Base-by-base conservation (phyloP, 2,113 vertebrate species). In the Laticauda colubrina region DNA sequence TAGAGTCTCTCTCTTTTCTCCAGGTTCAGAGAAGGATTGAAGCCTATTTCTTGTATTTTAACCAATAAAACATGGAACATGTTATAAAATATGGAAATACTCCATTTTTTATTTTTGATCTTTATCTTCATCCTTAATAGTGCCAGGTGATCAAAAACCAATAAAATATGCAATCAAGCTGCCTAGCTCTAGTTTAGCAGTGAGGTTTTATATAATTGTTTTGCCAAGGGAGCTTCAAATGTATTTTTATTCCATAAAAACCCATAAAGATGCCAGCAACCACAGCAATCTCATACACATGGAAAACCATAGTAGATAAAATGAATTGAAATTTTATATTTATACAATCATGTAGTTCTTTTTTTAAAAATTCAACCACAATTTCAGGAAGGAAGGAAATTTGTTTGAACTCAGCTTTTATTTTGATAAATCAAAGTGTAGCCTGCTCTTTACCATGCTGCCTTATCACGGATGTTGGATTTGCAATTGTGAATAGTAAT, bases 311-410 rank as follows among this genome's bases (percentile, higher is more conserved):
- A 85, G 34, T 23, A 53, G 69, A 39, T 55, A 43, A 55, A 85
- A 91, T 91, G 23, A 85, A 91, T 56, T 56, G 21, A 91, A 91
- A 85, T 29, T 56, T 43, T 34, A 55, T 69, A 55, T 85, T 91
- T 91, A 85, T 91, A 56, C 24, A 85, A 85, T 87, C 39, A n/a
- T 12, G 8, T 24, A 90, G 57, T 48, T 61, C 59, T 43, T 12
- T 18, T 59, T 59, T 90, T 64, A 0, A 54, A 56, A 64, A 26
- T 90, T 56, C 34, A 91, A 56, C 81, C 81, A 91, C 45, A 86
- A 15, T 91, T 20, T 81, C 89, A 90, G 90, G 51, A 90, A 91
- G 18, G 55, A 87, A 87, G 90, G 81, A 85, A 86, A 26, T 59
- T 45, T 59, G 55, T 59, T 91, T 91, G 57, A 87, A 21, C 90